Evolutionary conservation across 92 coral and sea anemone genomes (phyloP), one percentile per base, ranked within the genome.

Genomic region (Porites divaricata): DNA sequence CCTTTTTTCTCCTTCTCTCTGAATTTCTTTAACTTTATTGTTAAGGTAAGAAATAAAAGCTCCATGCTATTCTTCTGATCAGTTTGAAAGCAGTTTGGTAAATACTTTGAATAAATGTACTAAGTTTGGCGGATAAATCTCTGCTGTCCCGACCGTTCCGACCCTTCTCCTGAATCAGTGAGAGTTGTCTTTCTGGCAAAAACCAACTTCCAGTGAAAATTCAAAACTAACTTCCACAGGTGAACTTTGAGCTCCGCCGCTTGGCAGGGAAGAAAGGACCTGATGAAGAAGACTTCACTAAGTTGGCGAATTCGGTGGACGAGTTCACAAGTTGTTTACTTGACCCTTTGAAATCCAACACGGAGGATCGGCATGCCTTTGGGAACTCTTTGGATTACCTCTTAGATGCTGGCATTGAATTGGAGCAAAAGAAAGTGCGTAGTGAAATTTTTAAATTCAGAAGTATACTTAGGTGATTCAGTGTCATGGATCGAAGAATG

Each of bases 301-400:
- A 15, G 2, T 64, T 54, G 13, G 59, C 59, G 14, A 54, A 54
- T 8, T 54, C 59, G 5, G 70, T 65, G 9, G 70, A 65, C 10
- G 70, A 65, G 23, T 65, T 65, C 2, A 65, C 70, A 16, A 65
- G 70, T 16, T 65, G 70, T 65, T 65, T 65, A 65, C 70, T 65
- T 0, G 70, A 65, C 19, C 70, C 70, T 11, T 65, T 65, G 23
- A 65, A 24, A 16, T 64, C 70, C 26, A 64, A 64, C 70, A 64
- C 15, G 26, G 70, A n/a, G 70, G 70, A n/a, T 21, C 70, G 70
- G 15, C 13, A 64, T 64, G 26, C 70, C 23, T 24, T 64, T n/a
- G 70, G n/a, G 26, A 21, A 64, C n/a, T 64, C 70, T n/a, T 64
- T 64, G 70, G 70, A 64, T 64, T 9, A 64, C 22, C 15, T 64